Percentiles rank a stretch among this genome's conserved stretches.
phyloP scores from a whole-genome alignment of 2,888 invertebrate species.

The Strigamia transsilvanica region DNA sequence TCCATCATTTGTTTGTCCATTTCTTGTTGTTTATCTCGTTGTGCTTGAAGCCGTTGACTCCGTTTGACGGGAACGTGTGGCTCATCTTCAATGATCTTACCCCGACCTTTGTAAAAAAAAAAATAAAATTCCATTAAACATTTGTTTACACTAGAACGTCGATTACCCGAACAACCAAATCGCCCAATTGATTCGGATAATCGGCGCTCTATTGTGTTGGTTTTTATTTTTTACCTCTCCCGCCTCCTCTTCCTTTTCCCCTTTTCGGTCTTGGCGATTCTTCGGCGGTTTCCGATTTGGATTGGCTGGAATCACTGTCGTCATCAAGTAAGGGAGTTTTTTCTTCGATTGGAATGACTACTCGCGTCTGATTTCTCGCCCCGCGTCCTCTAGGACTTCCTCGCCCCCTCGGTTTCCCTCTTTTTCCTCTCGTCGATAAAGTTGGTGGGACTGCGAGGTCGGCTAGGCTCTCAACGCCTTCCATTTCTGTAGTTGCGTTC shows the following conservation, averaged over 20 bases:
- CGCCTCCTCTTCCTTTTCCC: conserved; percentile 56
- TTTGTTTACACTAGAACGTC: too few species aligned
- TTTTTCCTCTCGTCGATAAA: conserved; percentile 11
- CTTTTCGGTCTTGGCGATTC: conserved; percentile 56
- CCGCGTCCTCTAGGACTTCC: conserved; percentile 40
- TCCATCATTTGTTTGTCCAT: conserved; percentile 64
- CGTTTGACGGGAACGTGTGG: conserved; percentile 52
- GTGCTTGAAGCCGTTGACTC: conserved; percentile 57
- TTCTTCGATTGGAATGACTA: not conserved
- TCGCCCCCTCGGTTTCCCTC: conserved; percentile 52
- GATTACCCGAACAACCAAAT: too few species aligned
- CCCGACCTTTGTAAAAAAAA: conserved; percentile 37
- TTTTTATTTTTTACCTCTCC: conserved; percentile 54
- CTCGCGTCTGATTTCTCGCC: conserved; percentile 48
- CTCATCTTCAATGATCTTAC: conserved; percentile 55
- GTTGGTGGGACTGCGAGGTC: not conserved
- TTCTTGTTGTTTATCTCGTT: conserved; percentile 80
- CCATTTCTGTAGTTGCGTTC: not conserved
- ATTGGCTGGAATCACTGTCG: conserved; percentile 44
- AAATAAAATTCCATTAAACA: not conserved
- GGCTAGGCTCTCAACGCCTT: not conserved
- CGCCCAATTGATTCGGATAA: too few species aligned
- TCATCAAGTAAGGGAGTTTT: not conserved
- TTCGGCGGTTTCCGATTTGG: conserved; percentile 58
- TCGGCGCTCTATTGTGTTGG: too few species aligned